Base-by-base conservation (phyloP, 2,888 invertebrate genomes). In the Carpatolechia fugitivella region DNA sequence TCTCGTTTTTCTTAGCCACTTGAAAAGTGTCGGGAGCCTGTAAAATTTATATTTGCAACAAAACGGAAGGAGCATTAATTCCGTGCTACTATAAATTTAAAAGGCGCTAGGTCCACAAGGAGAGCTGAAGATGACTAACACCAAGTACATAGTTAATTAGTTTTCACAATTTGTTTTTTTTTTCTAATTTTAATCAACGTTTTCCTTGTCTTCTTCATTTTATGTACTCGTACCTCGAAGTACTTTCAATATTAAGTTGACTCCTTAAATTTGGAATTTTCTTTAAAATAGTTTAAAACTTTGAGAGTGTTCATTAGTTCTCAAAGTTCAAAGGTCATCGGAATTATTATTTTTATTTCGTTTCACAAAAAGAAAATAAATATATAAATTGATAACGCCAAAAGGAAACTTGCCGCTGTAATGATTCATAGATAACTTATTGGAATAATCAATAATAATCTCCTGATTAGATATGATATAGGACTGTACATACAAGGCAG, bases 381-480 rank as follows among this genome's bases (percentile, higher is more conserved):
- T 31, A 31, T 31, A 1, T 31, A n/a, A n/a, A n/a, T n/a, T 24
- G 24, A 24, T 24, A 24, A 24, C 3, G n/a, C n/a, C 6, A 24
- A 24, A 24, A 24, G 3, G 24, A 6, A 3, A 24, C 24, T 24
- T 24, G 24, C 24, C 24, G 24, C 24, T 24, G 24, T 24, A 24
- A 24, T 24, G 24, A 24, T 4, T 24, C 24, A 24, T 24, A 24
- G 24, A 24, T 24, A 24, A 24, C 24, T 4, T 24, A 24, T 6
- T 24, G 24, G 6, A 24, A 24, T 24, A 84, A 85, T 86, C 85
- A 78, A 82, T 79, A 78, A 82, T 79, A 82, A 68, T 69, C 50
- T 60, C 60, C 58, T 60, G 61, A 52, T 52, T 57, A 84, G 82
- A 84, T 79, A 79, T 78, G 24, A 6, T 24, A 24, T 4, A 6